These are phyloP conservation scores for Gallinago undulata DNA, from an alignment of 2,113 vertebrate species.

Conservation along the genomic window DNA sequence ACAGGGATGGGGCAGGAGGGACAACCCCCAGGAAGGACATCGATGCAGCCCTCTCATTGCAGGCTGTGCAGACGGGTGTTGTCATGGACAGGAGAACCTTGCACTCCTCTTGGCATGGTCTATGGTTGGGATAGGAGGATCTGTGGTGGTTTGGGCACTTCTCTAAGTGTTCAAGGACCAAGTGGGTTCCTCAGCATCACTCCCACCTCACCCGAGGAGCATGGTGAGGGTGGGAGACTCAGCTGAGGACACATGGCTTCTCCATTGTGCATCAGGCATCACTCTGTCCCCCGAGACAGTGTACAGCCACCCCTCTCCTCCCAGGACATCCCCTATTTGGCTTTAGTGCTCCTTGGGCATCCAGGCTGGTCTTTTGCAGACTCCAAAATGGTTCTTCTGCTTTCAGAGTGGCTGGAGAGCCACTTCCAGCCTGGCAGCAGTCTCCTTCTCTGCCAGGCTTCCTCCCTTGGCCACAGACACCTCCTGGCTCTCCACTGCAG, in stretches of 20 bases:
- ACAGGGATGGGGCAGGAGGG: not conserved
- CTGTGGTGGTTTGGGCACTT: not conserved
- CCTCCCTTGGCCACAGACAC: not conserved
- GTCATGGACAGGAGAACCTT: not conserved
- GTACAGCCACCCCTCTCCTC: not conserved
- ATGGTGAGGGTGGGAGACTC: not conserved
- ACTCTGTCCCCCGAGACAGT: not conserved
- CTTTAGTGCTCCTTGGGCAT: not conserved
- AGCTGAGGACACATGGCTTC: not conserved
- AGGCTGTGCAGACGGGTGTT: not conserved
- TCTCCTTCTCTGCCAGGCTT: not conserved
- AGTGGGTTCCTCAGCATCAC: not conserved
- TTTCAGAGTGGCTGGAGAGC: not conserved
- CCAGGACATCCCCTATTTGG: not conserved
- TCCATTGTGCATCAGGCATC: not conserved
- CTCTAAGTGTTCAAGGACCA: not conserved
- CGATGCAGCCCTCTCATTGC: fast-evolving
- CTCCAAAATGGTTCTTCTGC: not conserved
- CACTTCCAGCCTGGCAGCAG: not conserved
- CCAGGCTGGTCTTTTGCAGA: not conserved
- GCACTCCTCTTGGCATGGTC: fast-evolving
- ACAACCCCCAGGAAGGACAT: fast-evolving
- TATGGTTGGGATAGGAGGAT: not conserved
- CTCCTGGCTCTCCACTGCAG: not conserved
- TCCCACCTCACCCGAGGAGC: not conserved